Conservation (phyloP, 2,113 vertebrate genomes). For the Thunnus thynnus region DNA sequence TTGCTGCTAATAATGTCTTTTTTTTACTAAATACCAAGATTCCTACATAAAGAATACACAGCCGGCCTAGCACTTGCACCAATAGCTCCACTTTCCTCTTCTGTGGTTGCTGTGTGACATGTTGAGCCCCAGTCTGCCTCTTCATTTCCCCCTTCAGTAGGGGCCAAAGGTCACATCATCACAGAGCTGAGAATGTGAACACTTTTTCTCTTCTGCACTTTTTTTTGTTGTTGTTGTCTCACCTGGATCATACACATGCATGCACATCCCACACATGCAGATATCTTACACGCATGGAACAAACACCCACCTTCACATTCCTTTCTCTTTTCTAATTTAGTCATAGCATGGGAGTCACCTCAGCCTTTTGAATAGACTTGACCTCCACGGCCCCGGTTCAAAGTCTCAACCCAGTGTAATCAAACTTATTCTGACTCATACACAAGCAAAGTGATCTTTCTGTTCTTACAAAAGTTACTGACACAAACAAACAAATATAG, state of each 20-base stretch:
- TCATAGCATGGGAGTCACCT: slow-evolving; percentile 6
- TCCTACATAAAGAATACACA: too few species aligned
- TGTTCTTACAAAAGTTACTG: too few species aligned
- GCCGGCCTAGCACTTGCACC: not conserved
- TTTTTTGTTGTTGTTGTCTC: slow-evolving; percentile 5
- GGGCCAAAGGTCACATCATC: slow-evolving; percentile 61
- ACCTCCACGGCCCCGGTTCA: not conserved
- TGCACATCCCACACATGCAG: slow-evolving; percentile 27
- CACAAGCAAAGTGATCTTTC: too few species aligned
- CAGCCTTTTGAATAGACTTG: not conserved
- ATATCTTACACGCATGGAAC: not conserved
- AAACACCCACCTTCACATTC: slow-evolving; percentile 8
- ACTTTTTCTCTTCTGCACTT: slow-evolving; percentile 32
- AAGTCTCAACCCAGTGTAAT: not conserved
- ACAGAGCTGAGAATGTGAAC: slow-evolving; percentile 54
- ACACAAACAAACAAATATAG: too few species aligned
- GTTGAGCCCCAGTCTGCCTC: not conserved
- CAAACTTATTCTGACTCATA: too few species aligned
- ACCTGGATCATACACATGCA: slow-evolving; percentile 56
- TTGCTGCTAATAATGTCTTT: too few species aligned
- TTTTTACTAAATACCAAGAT: not conserved
- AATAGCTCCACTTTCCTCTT: not conserved
- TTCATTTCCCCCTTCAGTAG: slow-evolving; percentile 10
- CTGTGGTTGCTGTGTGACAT: slow-evolving; percentile 12
- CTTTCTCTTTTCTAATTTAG: slow-evolving; percentile 17